Percentiles rank a stretch among this genome's conserved stretches.
phyloP scores from a whole-genome alignment of 2,888 invertebrate genomes.

The Temnothorax ravouxi region DNA sequence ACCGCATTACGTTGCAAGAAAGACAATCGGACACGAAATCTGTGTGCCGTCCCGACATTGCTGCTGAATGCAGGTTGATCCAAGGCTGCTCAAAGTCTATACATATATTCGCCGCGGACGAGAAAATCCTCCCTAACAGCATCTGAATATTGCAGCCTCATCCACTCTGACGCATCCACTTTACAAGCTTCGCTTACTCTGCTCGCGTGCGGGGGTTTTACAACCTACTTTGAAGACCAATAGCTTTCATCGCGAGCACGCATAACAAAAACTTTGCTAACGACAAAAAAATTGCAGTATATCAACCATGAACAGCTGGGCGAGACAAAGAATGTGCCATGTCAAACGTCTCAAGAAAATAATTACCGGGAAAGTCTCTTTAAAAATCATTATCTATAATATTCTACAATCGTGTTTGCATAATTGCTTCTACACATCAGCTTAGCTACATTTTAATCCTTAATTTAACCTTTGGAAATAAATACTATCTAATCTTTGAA shows the following conservation, averaged over 20 bases:
- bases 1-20: slow-evolving; percentile 15
- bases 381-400: neutral
- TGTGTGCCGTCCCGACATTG: slow-evolving; percentile 5
- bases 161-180: slow-evolving; percentile 68
- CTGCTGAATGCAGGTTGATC: slow-evolving; percentile 52
- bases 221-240: slow-evolving; percentile 39
- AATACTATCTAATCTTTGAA: neutral
- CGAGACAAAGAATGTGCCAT: neutral
- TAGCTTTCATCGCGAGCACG: slow-evolving; percentile 11
- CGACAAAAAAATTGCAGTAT: slow-evolving; percentile 7
- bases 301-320: neutral
- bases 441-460: neutral
- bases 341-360: neutral
- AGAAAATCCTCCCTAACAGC: slow-evolving; percentile 71
- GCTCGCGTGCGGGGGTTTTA: slow-evolving; percentile 61
- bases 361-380: neutral
- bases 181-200: slow-evolving; percentile 57
- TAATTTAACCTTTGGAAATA: neutral
- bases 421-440: neutral
- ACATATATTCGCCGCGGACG: slow-evolving; percentile 56
- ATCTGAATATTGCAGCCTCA: slow-evolving; percentile 75
- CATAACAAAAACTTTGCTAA: slow-evolving; percentile 23
- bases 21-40: slow-evolving; percentile 40
- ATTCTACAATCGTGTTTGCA: neutral
- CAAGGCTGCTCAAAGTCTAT: slow-evolving; percentile 57